Percentiles rank a stretch among this genome's conserved stretches.
These are phyloP conservation scores for Clarias gariepinus DNA, from an alignment of 2,113 vertebrate species.

Conservation along the genomic window DNA sequence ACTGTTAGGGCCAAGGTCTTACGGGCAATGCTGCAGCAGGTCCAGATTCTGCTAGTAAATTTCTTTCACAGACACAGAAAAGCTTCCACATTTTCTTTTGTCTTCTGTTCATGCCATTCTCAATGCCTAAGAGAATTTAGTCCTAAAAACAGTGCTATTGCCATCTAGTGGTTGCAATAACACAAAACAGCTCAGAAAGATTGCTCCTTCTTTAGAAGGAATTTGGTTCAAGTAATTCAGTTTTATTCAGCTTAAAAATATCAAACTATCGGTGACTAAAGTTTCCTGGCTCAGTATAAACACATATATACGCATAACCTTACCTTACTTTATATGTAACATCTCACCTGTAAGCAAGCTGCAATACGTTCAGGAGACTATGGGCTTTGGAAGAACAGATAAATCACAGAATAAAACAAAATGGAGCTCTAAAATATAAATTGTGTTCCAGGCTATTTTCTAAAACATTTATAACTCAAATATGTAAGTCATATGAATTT, in stretches of 20 bases:
- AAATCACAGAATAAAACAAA: neutral
- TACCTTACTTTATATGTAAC: neutral
- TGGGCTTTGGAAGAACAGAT: neutral
- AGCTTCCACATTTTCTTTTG: constrained; percentile 17
- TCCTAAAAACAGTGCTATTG: neutral
- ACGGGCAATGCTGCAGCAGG: too few relatives aligned
- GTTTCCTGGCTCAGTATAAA: neutral
- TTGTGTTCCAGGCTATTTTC: neutral
- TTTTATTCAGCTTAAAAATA: neutral
- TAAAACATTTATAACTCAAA: neutral
- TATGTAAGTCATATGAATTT: neutral
- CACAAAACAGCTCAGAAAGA: neutral
- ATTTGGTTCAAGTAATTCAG: neutral
- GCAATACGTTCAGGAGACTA: neutral
- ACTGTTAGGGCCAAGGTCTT: too few relatives aligned
- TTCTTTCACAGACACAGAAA: constrained; percentile 8
- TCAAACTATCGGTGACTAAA: neutral
- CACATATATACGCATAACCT: neutral
- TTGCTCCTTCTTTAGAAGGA: neutral
- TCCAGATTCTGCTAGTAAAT: neutral
- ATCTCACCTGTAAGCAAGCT: neutral
- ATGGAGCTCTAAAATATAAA: neutral
- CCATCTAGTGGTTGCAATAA: constrained; percentile 32
- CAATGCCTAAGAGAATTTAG: neutral
- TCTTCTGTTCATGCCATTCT: constrained; percentile 19